Percentiles rank a stretch among this genome's conserved stretches.
These are phyloP conservation scores for Melanocharis versteri DNA, from an alignment of 2,113 vertebrate genomes.

Conservation along the genomic window DNA sequence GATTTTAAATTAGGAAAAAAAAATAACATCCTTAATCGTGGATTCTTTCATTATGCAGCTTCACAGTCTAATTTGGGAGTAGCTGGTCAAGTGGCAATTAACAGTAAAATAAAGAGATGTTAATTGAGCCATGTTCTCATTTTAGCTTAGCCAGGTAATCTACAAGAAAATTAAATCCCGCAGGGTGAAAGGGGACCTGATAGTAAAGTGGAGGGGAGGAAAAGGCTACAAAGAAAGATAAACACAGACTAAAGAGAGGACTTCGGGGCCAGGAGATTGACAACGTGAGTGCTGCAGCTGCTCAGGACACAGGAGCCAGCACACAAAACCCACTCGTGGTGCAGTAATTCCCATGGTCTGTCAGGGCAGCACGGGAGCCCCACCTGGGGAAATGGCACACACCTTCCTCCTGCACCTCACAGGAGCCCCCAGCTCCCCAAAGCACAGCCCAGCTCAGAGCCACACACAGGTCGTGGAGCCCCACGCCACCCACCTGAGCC, in stretches of 20 bases:
- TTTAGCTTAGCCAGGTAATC: neutral
- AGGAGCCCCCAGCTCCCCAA: rapidly evolving
- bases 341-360: rapidly evolving
- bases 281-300: rapidly evolving
- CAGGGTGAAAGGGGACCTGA: neutral
- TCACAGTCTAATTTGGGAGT: neutral
- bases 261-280: rapidly evolving
- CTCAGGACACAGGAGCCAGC: rapidly evolving
- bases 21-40: neutral
- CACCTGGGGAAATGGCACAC: rapidly evolving
- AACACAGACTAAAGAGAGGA: rapidly evolving
- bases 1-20: neutral
- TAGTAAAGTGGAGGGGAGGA: rapidly evolving
- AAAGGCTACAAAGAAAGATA: neutral
- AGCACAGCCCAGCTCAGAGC: neutral
- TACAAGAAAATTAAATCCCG: neutral
- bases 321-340: rapidly evolving
- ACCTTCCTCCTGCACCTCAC: neutral
- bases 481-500: neutral
- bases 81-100: neutral
- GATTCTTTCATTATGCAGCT: neutral
- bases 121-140: neutral
- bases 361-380: too few relatives aligned
- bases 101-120: neutral
- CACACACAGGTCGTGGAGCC: rapidly evolving